These are phyloP conservation scores for Himantopus leucocephalus DNA, from an alignment of 2,113 vertebrate species.

Conservation along the genomic window DNA sequence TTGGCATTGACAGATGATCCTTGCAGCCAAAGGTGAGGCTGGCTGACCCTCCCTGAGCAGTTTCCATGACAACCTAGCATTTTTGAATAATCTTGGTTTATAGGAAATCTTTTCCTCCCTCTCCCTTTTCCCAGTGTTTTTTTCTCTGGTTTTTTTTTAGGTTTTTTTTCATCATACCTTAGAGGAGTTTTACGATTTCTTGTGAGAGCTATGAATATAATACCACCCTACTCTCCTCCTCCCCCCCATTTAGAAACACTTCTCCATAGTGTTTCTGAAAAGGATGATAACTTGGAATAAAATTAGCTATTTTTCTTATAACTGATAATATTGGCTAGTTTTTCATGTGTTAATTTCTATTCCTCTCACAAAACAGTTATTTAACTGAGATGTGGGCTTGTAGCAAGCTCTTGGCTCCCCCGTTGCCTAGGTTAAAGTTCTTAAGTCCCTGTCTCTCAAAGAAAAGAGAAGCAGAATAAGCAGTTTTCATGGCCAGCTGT, in stretches of 20 bases:
- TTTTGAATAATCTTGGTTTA: slow-evolving; percentile 71
- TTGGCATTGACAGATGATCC: slow-evolving; percentile 73
- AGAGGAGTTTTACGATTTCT: not conserved
- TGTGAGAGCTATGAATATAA: not conserved
- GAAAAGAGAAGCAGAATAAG: not conserved
- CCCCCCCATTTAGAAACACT: not conserved
- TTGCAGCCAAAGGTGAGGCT: slow-evolving; percentile 72
- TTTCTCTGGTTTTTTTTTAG: not conserved
- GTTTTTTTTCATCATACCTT: not conserved
- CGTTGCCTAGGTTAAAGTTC: not conserved
- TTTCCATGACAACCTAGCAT: slow-evolving; percentile 74
- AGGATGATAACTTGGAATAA: not conserved
- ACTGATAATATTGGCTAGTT: not conserved
- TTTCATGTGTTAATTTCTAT: not conserved
- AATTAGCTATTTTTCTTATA: not conserved
- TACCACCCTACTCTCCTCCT: not conserved
- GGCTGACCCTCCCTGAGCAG: slow-evolving; percentile 72
- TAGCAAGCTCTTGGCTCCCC: not conserved
- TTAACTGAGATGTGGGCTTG: not conserved
- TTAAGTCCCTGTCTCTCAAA: not conserved
- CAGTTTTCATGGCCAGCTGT: not conserved
- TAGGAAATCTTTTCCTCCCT: slow-evolving; percentile 60
- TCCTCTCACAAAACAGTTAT: not conserved
- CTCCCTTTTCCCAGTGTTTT: slow-evolving; percentile 10
- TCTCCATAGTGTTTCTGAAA: not conserved